These are phyloP conservation scores for Cerceris ruficornis DNA, from an alignment of 2,888 invertebrate species.

Conservation along the genomic window DNA sequence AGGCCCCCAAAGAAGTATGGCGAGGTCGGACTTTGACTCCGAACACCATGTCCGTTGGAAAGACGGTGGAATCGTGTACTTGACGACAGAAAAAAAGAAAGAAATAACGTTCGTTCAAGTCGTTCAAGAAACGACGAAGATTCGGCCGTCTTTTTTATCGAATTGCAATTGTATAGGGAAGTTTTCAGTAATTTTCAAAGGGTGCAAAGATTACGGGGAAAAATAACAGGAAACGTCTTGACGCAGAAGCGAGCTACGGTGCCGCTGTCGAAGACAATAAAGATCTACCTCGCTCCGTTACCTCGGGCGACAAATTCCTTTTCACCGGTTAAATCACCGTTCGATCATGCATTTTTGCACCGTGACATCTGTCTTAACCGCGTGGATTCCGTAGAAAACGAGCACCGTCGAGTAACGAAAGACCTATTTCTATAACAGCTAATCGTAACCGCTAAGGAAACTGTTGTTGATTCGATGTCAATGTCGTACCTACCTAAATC, in stretches of 20 bases:
- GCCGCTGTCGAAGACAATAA: constrained; percentile 19
- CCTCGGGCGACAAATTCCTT: constrained; percentile 32
- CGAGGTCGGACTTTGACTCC: constrained; percentile 23
- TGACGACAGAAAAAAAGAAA: no score
- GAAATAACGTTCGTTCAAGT: no score
- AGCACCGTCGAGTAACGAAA: constrained; percentile 17
- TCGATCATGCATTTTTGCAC: constrained; percentile 39
- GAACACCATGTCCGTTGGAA: neutral
- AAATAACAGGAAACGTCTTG: neutral
- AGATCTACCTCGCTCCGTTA: constrained; percentile 8
- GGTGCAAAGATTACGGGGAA: neutral
- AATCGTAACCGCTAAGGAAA: constrained; percentile 46
- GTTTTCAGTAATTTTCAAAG: neutral
- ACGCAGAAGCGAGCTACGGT: neutral
- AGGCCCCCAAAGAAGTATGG: constrained; percentile 36
- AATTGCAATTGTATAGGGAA: neutral
- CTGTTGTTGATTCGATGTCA: constrained; percentile 70
- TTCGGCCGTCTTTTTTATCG: no score
- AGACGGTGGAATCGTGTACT: neutral
- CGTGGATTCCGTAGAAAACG: constrained; percentile 11
- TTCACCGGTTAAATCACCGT: constrained; percentile 40
- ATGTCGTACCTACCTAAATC: constrained; percentile 64
- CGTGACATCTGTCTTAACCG: constrained; percentile 17
- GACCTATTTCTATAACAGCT: constrained; percentile 43
- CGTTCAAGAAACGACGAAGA: no score